Conservation (phyloP, 2,113 vertebrate species). For the Petaurus breviceps region DNA sequence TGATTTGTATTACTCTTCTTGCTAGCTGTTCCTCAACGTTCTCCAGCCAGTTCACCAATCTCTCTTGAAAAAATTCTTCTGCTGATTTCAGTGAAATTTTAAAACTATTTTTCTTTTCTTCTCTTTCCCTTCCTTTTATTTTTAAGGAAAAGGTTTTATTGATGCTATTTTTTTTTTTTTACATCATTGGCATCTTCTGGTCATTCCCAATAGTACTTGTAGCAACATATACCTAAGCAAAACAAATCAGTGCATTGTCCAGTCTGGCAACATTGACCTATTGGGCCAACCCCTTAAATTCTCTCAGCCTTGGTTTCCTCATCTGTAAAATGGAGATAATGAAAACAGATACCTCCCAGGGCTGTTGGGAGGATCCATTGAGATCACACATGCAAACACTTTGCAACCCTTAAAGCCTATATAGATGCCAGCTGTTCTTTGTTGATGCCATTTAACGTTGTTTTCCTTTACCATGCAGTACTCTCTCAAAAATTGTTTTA, state of each 20-base stretch:
- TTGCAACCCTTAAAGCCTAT: not conserved
- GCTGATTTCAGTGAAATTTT: not conserved
- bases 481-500: not conserved
- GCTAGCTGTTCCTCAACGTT: not conserved
- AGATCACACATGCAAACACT: not conserved
- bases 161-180: not conserved
- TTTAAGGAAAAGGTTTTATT: not conserved
- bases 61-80: not conserved
- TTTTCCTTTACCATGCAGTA: not conserved
- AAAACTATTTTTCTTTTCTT: not conserved
- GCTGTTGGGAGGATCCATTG: not conserved
- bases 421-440: not conserved
- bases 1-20: not conserved
- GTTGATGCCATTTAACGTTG: not conserved
- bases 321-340: too few relatives aligned
- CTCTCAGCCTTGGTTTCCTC: too few relatives aligned
- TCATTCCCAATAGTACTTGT: not conserved
- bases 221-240: not conserved
- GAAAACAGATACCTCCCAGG: not conserved
- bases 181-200: not conserved
- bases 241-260: not conserved
- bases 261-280: not conserved
- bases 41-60: not conserved
- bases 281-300: too few relatives aligned
- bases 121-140: not conserved